These are phyloP conservation scores for Ernsta delagoae DNA, from an alignment of 2,888 invertebrate species.

Conservation along the genomic window DNA sequence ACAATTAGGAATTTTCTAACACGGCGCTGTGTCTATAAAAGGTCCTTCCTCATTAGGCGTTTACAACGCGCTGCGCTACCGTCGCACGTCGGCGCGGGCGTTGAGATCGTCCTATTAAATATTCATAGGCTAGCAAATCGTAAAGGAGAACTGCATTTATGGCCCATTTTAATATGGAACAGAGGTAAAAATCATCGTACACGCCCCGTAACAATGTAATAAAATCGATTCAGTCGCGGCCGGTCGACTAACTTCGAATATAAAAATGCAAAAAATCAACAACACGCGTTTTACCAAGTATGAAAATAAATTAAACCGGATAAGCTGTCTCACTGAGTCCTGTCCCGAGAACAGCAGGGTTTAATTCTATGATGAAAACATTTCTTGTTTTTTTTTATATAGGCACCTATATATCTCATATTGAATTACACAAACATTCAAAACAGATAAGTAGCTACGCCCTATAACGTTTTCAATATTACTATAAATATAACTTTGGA, in stretches of 20 bases:
- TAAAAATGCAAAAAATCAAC: slow-evolving; percentile 29
- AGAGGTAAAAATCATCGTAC: slow-evolving; percentile 65
- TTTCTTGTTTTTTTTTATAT: neutral
- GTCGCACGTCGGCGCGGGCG: slow-evolving; percentile 42
- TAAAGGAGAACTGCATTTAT: slow-evolving; percentile 65
- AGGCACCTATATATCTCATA: no score
- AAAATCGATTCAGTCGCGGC: slow-evolving; percentile 61
- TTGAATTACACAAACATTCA: neutral
- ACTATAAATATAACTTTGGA: neutral
- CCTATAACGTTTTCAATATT: neutral
- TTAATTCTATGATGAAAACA: slow-evolving; percentile 39
- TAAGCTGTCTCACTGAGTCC: slow-evolving; percentile 16
- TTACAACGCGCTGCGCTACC: slow-evolving; percentile 60
- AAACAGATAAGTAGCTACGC: neutral
- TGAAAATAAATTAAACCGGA: slow-evolving; percentile 32
- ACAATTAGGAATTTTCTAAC: slow-evolving; percentile 78
- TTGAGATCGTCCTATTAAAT: slow-evolving; percentile 63
- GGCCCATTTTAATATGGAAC: slow-evolving; percentile 61
- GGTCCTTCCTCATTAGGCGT: slow-evolving; percentile 72
- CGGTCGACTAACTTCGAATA: slow-evolving; percentile 47
- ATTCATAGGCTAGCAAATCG: slow-evolving; percentile 72
- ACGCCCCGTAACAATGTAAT: slow-evolving; percentile 65
- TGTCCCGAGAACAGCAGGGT: slow-evolving; percentile 23
- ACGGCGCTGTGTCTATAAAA: slow-evolving; percentile 62
- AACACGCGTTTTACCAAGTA: slow-evolving; percentile 32